phyloP scores from a whole-genome alignment of 2,888 invertebrate species.

The Prenolepis imparis region DNA sequence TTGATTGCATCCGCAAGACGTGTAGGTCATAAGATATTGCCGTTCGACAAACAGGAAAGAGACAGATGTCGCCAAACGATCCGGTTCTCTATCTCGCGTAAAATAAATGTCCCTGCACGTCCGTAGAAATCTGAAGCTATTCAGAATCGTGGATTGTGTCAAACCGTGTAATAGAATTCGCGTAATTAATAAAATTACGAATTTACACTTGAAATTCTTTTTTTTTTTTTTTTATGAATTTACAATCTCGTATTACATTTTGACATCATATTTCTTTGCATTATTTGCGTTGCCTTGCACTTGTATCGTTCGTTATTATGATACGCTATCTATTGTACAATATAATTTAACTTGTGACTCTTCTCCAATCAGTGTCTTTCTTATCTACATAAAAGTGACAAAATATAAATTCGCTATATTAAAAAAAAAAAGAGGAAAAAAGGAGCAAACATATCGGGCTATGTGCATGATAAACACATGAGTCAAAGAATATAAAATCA shows the following conservation, averaged over 20 bases:
- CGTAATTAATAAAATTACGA: neutral
- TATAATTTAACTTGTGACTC: slow-evolving; percentile 16
- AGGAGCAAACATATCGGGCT: neutral
- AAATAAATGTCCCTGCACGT: neutral
- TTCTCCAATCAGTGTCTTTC: neutral
- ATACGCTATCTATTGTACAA: neutral
- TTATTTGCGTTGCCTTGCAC: neutral
- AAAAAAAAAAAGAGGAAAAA: neutral
- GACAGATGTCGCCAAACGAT: neutral
- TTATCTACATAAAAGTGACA: neutral
- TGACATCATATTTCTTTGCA: neutral
- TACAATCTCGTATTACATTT: neutral
- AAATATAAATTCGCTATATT: neutral
- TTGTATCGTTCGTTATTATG: neutral
- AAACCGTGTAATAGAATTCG: neutral
- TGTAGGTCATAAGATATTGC: neutral
- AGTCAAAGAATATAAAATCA: neutral
- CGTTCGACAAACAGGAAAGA: neutral
- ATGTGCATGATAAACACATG: neutral
- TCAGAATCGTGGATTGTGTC: neutral
- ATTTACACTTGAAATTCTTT: neutral
- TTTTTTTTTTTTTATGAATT: neutral
- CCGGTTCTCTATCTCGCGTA: neutral
- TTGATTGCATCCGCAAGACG: slow-evolving; percentile 17
- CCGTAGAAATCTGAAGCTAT: neutral